Conservation (phyloP, 2,113 vertebrate species). For the Zosterops lateralis region DNA sequence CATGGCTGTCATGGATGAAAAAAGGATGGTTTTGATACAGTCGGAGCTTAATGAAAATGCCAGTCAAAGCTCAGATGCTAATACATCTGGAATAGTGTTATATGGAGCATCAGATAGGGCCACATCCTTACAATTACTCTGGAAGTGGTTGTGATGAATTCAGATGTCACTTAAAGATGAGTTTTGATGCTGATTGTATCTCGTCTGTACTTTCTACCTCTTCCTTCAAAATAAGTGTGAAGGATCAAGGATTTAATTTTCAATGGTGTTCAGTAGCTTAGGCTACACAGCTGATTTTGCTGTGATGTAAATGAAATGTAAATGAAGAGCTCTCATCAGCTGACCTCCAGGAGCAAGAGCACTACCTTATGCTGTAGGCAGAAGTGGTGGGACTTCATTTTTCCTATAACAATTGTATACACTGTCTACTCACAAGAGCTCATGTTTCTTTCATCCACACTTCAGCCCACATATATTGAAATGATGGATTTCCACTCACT, state of each 20-base stretch:
- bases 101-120: background rate
- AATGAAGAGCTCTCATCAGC: background rate
- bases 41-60: background rate
- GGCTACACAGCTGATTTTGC: background rate
- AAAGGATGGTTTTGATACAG: background rate
- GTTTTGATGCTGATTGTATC: background rate
- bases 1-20: background rate
- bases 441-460: background rate
- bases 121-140: background rate
- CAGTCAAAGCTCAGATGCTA: background rate
- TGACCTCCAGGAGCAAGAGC: background rate
- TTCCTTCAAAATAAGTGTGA: background rate
- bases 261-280: background rate
- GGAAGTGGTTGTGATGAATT: background rate
- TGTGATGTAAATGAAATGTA: background rate
- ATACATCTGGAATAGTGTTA: background rate
- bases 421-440: background rate
- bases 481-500: background rate
- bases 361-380: background rate
- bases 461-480: background rate
- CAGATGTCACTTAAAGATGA: background rate
- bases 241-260: background rate
- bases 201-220: background rate
- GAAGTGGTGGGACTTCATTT: background rate
- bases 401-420: background rate